These are phyloP conservation scores for Xenotilapia flavipinnis DNA, from an alignment of 2,113 vertebrate genomes.

Conservation along the genomic window DNA sequence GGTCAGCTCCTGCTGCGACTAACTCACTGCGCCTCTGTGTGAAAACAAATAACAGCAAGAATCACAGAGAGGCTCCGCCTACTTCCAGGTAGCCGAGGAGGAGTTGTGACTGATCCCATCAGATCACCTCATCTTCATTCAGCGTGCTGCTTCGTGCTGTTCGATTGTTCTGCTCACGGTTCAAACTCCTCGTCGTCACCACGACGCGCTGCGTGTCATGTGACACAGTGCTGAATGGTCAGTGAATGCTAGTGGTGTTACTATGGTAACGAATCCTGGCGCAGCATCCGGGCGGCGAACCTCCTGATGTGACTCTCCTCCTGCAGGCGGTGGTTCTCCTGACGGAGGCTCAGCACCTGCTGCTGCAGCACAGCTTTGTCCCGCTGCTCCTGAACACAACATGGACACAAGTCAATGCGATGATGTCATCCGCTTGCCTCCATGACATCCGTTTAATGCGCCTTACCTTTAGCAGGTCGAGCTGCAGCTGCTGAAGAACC, in stretches of 20 bases:
- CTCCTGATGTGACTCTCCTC: neutral
- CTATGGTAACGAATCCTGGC: neutral
- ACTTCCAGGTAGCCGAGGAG: neutral
- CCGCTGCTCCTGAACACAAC: neutral
- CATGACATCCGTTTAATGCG: neutral
- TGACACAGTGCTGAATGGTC: neutral
- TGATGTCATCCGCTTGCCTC: neutral
- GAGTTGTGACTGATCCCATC: neutral
- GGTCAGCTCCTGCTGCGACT: neutral
- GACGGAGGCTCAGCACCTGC: neutral
- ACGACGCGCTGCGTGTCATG: neutral
- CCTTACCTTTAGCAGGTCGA: neutral
- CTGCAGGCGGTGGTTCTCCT: neutral
- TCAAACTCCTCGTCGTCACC: neutral
- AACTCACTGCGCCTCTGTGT: neutral
- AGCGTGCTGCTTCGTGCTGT: neutral
- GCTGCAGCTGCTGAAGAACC: neutral
- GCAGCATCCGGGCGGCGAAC: neutral
- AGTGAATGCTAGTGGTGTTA: neutral
- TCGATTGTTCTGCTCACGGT: neutral
- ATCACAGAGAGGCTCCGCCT: neutral
- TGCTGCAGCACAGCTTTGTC: neutral
- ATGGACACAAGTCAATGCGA: neutral
- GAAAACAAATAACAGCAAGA: neutral
- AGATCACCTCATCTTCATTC: neutral